These are phyloP conservation scores for Steinernema hermaphroditum DNA, from an alignment of 2,888 invertebrate genomes.

Conservation along the genomic window DNA sequence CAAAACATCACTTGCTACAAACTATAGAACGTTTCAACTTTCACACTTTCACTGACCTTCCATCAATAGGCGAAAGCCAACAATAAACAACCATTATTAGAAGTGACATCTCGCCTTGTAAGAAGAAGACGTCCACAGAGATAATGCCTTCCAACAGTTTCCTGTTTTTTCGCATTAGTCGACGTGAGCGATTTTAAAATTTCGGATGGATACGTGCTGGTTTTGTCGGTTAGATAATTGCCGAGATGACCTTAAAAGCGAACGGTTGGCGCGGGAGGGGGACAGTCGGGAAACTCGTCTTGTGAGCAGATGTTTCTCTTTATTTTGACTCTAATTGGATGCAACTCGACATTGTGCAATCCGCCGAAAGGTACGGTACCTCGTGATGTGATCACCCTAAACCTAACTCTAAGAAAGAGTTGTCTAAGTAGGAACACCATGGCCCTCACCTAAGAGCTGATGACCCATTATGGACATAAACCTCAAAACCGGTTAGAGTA, in stretches of 20 bases:
- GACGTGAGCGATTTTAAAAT: constrained; percentile 11
- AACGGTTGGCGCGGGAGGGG: background rate
- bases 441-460: too few species aligned
- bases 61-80: too few species aligned
- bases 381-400: too few species aligned
- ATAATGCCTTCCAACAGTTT: constrained; percentile 6
- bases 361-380: constrained; percentile 5
- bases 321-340: constrained; percentile 8
- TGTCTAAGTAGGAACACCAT: too few species aligned
- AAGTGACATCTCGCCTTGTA: background rate
- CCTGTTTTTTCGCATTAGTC: background rate
- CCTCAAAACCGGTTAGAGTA: too few species aligned
- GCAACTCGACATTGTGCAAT: background rate
- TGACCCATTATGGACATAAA: too few species aligned
- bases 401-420: too few species aligned
- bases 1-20: too few species aligned
- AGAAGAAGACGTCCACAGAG: background rate
- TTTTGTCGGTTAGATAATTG: background rate
- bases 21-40: too few species aligned
- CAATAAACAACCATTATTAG: too few species aligned
- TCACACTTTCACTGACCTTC: too few species aligned
- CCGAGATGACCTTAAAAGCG: constrained; percentile 18
- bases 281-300: background rate
- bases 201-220: constrained; percentile 20
- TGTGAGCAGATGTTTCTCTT: background rate